Conservation (phyloP, 2,113 vertebrate species). For the Cololabis saira region DNA sequence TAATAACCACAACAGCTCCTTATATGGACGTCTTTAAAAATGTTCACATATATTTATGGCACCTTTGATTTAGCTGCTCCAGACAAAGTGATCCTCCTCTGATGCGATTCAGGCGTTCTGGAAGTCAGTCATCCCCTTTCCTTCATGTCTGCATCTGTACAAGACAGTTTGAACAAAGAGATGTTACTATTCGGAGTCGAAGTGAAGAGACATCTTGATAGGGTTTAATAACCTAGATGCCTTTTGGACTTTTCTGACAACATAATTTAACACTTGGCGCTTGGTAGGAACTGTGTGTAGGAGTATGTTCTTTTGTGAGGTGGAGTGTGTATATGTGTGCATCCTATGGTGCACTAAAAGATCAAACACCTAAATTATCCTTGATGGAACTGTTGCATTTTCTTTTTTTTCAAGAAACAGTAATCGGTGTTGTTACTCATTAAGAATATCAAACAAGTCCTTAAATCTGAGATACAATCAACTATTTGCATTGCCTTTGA, state of each 20-base stretch:
- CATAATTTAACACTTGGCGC: conserved; percentile 10
- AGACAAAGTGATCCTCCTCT: not conserved
- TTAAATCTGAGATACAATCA: not conserved
- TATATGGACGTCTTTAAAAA: not conserved
- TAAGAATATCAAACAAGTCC: conserved; percentile 18
- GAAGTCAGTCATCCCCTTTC: conserved; percentile 11
- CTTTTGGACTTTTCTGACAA: conserved; percentile 1
- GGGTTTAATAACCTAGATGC: not conserved
- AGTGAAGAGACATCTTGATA: not conserved
- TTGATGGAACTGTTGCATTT: conserved; percentile 1
- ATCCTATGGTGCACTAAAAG: not conserved
- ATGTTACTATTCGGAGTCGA: conserved; percentile 1
- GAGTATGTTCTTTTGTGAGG: conserved; percentile 28
- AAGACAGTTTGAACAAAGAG: conserved; percentile 3
- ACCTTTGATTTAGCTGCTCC: conserved; percentile 10
- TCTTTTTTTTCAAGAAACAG: not conserved
- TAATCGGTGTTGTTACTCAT: conserved; percentile 2
- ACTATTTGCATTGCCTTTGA: conserved; percentile 8
- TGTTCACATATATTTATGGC: conserved; percentile 20
- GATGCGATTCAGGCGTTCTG: conserved; percentile 24
- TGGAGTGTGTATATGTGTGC: not conserved
- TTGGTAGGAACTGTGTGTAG: not conserved
- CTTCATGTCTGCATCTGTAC: not conserved
- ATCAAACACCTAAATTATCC: conserved; percentile 43
- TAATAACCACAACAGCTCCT: conserved; percentile 2